Base-by-base conservation (phyloP, 2,113 vertebrate species). In the Uropsilus gracilis region DNA sequence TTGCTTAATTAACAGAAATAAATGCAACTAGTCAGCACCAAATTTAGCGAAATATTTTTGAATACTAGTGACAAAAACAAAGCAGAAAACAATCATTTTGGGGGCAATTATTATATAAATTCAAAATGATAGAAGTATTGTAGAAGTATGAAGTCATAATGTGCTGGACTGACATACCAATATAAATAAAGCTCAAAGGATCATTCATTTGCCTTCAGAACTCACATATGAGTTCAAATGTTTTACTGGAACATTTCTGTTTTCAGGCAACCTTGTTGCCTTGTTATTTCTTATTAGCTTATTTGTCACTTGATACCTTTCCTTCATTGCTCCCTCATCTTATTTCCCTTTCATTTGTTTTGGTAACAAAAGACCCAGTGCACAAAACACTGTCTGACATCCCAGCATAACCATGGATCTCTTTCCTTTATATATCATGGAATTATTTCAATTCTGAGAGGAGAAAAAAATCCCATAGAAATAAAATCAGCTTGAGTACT, bases 291-390 rank as follows among this genome's bases (percentile, higher is more conserved):
- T 63, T 46, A 16, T 78, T 44, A 76, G 26, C 3, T 71, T 72
- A 44, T 89, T 8, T 20, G 11, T 71, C 32, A 50, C 50, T 0
- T 84, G 26, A 57, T 2, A n/a, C 4, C 7, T 4, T 22, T 32
- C 0, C 55, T 80, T 76, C 37, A 71, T 28, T 20, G 48, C 10
- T 55, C 26, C 12, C 22, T 81, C 61, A 10, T 39, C 22, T n/a
- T 34, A 89, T 91, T 68, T 89, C 12, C 10, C 7, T 37, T 84
- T 84, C 14, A 48, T 91, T 90, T 78, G 66, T 66, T 92, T 94
- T 83, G n/a, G 2, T 80, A 88, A 37, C 39, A 78, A 73, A 71
- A 39, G 26, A 6, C 10, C 16, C 6, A 32, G 28, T 63, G 66
- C 20, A 83, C 39, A 82, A 71, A 87, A 80, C 4, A 87, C 5